Evolutionary conservation across 1,140 invertebrate genomes (phyloP).

Genomic region (Pemphigus obesinymphae): DNA sequence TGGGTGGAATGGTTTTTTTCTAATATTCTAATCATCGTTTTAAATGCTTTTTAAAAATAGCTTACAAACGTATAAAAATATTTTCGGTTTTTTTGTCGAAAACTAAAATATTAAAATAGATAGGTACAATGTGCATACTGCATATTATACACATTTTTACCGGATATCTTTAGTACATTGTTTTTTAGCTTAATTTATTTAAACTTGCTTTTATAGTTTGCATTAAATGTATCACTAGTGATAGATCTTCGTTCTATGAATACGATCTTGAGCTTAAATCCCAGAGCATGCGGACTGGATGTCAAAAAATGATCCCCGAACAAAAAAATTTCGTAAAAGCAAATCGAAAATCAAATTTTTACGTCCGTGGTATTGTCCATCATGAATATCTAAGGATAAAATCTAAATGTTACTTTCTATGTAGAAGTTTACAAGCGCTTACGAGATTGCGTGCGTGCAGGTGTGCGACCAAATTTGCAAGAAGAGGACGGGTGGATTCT

Average conservation of each 20-base stretch:
- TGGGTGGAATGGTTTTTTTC: too few species aligned
- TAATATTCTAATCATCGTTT: too few species aligned
- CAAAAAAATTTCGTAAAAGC: background rate
- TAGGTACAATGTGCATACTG: too few species aligned
- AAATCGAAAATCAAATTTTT: constrained; percentile 44
- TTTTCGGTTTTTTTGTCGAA: too few species aligned
- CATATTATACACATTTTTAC: too few species aligned
- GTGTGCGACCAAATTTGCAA: background rate
- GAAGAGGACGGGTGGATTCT: too few species aligned
- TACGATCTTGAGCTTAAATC: constrained; percentile 15
- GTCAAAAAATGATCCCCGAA: background rate
- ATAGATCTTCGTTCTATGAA: background rate
- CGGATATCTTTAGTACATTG: too few species aligned
- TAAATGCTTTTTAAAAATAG: too few species aligned
- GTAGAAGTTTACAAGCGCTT: constrained; percentile 43
- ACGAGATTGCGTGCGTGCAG: background rate
- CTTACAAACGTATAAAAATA: too few species aligned
- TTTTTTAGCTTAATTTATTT: too few species aligned
- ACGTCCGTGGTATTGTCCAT: constrained; percentile 45
- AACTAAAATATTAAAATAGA: too few species aligned
- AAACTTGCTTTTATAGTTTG: too few species aligned
- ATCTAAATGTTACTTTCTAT: constrained; percentile 43
- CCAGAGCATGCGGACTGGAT: constrained; percentile 19
- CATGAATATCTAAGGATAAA: constrained; percentile 36
- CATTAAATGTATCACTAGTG: constrained; percentile 24